Evolutionary conservation across 2,113 vertebrate genomes (phyloP).

Genomic region (Brachyistius frenatus): DNA sequence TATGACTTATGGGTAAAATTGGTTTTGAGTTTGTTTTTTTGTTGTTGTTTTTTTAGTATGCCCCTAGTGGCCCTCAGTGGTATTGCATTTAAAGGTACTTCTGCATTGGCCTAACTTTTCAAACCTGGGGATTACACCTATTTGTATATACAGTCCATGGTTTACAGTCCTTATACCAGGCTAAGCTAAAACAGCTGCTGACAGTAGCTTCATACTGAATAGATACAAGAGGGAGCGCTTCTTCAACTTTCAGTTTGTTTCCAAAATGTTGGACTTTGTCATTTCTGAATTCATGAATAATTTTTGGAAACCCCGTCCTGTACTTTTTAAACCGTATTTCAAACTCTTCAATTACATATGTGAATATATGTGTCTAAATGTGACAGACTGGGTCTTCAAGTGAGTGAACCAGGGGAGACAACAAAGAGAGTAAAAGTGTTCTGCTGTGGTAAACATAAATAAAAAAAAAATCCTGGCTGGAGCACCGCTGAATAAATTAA

Average conservation of each 20-base stretch:
- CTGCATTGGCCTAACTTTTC: no score
- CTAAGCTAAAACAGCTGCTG: neutral
- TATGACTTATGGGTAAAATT: no score
- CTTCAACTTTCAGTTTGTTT: neutral
- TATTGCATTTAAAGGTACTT: no score
- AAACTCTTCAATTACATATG: neutral
- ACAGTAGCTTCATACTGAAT: no score
- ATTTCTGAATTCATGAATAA: no score
- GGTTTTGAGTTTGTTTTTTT: no score
- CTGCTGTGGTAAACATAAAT: neutral
- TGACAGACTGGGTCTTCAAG: slow-evolving; percentile 16
- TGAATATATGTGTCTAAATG: neutral
- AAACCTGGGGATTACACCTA: no score
- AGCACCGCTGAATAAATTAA: slow-evolving; percentile 18
- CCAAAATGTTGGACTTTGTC: neutral
- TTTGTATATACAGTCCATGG: no score
- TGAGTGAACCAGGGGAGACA: neutral
- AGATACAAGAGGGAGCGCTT: neutral
- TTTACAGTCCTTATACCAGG: neutral
- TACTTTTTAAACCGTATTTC: neutral
- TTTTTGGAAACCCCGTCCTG: no score
- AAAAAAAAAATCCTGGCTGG: slow-evolving; percentile 17
- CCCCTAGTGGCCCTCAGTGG: no score
- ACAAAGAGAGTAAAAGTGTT: neutral
- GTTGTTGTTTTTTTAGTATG: no score